Conservation (phyloP, 30 jellyfish, hydroid and myxozoan species). For the Aurelia sp. region DNA sequence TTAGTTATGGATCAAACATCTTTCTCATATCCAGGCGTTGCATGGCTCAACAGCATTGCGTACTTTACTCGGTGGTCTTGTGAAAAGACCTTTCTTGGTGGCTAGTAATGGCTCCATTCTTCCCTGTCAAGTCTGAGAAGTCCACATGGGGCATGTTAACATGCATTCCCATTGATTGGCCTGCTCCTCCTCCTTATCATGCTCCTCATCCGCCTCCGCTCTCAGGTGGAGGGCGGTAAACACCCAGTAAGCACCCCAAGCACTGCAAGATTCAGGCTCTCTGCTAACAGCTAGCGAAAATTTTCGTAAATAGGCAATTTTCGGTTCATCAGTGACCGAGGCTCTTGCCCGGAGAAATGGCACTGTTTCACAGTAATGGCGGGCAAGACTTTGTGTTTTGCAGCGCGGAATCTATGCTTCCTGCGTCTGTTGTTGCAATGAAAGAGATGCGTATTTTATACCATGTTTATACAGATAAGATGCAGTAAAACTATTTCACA, state of each 20-base stretch:
- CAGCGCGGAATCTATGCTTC: too few species aligned
- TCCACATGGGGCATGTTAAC: slow-evolving; percentile 48
- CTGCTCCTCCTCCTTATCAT: slow-evolving; percentile 26
- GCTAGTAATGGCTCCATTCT: slow-evolving; percentile 38
- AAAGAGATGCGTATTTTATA: too few species aligned
- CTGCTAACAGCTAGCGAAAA: slow-evolving; percentile 46
- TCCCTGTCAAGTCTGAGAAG: slow-evolving; percentile 28
- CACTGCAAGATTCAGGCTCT: slow-evolving; percentile 27
- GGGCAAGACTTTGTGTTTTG: too few species aligned
- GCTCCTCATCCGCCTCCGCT: slow-evolving; percentile 54
- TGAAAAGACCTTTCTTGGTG: slow-evolving; percentile 27
- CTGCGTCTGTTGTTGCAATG: too few species aligned
- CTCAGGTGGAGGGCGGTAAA: slow-evolving; percentile 1
- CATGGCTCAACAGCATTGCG: slow-evolving; percentile 8
- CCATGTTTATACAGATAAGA: too few species aligned
- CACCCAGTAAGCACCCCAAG: slow-evolving; percentile 35
- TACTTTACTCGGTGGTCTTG: not conserved
- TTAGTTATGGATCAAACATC: slow-evolving; percentile 17
- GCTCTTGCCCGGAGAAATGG: too few species aligned
- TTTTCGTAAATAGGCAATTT: too few species aligned
- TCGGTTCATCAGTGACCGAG: too few species aligned
- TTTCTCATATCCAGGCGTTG: slow-evolving; percentile 26
- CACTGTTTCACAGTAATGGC: too few species aligned
- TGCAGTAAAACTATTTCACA: too few species aligned
- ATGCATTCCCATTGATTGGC: slow-evolving; percentile 16